Percentiles rank a stretch among this genome's conserved stretches.
phyloP scores from a whole-genome alignment of 2,888 invertebrate species.

The Leptinotarsa tumamoca region DNA sequence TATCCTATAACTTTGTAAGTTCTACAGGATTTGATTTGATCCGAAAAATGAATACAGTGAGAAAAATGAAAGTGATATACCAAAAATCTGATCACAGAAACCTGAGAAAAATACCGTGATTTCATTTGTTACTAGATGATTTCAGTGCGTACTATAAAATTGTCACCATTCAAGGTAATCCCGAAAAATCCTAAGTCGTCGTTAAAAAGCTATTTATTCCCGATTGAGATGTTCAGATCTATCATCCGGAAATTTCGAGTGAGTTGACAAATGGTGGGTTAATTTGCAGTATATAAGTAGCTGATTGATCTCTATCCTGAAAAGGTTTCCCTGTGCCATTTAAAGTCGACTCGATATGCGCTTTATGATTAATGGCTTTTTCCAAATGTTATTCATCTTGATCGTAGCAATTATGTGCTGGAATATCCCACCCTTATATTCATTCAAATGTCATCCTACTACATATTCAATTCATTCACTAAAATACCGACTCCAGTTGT shows the following conservation, averaged over 20 bases:
- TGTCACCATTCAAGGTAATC: neutral
- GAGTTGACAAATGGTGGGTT: slow-evolving; percentile 45
- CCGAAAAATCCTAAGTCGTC: neutral
- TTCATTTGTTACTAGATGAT: no score
- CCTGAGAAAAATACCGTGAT: no score
- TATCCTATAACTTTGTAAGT: no score
- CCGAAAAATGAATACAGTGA: no score
- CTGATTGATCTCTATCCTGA: slow-evolving; percentile 51
- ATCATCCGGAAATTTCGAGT: slow-evolving; percentile 28
- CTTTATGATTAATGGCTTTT: slow-evolving; percentile 52
- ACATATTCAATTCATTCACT: slow-evolving; percentile 8
- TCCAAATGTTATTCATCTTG: slow-evolving; percentile 51
- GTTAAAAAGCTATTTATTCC: slow-evolving; percentile 34
- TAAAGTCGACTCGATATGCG: slow-evolving; percentile 50
- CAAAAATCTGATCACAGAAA: no score
- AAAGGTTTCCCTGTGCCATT: slow-evolving; percentile 52
- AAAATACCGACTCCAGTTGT: neutral
- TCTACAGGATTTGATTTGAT: no score
- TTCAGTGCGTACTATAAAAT: neutral
- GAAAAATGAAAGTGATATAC: no score
- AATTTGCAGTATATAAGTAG: slow-evolving; percentile 46
- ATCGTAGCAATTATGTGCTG: slow-evolving; percentile 48
- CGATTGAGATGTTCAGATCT: slow-evolving; percentile 40
- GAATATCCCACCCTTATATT: slow-evolving; percentile 47
- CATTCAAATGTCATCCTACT: slow-evolving; percentile 50